Percentiles rank a stretch among this genome's conserved stretches.
Evolutionary conservation across 2,888 invertebrate species (phyloP).

Genomic region (Leptopilina syphax): DNA sequence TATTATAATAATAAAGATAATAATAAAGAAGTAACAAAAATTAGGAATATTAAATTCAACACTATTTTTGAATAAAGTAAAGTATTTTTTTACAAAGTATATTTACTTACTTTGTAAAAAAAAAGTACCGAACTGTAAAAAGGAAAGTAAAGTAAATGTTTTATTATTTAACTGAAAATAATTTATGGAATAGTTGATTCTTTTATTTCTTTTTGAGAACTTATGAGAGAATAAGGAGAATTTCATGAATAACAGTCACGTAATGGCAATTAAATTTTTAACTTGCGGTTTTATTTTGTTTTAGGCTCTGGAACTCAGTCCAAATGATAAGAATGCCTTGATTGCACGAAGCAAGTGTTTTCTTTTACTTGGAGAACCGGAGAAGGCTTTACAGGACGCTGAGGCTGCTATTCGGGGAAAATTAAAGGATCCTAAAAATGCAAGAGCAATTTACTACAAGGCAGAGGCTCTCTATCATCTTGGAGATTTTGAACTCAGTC

Average conservation of each 20-base stretch:
- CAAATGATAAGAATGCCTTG: conserved; percentile 89
- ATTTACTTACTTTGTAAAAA: no score
- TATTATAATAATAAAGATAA: no score
- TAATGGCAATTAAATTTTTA: conserved; percentile 8
- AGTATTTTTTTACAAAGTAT: no score
- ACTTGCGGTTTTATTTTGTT: conserved; percentile 66
- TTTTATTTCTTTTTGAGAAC: no score
- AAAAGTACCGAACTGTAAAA: no score
- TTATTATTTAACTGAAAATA: no score
- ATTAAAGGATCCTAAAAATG: conserved; percentile 83
- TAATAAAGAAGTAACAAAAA: no score
- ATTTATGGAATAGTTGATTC: no score
- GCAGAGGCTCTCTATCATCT: conserved; percentile 95
- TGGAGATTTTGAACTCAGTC: conserved; percentile 94
- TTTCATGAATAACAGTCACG: conserved; percentile 6
- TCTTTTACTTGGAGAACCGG: conserved; percentile 90
- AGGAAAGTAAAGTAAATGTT: no score
- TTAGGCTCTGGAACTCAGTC: conserved; percentile 92
- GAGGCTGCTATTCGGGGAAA: conserved; percentile 85
- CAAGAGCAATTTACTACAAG: conserved; percentile 90
- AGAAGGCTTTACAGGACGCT: conserved; percentile 89
- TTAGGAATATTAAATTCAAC: no score
- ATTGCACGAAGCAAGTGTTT: conserved; percentile 94
- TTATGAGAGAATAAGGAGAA: not conserved
- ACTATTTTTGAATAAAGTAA: no score